phyloP scores from a whole-genome alignment of 2,797 vertebrate genomes.

The Pelochelys cantorii region DNA sequence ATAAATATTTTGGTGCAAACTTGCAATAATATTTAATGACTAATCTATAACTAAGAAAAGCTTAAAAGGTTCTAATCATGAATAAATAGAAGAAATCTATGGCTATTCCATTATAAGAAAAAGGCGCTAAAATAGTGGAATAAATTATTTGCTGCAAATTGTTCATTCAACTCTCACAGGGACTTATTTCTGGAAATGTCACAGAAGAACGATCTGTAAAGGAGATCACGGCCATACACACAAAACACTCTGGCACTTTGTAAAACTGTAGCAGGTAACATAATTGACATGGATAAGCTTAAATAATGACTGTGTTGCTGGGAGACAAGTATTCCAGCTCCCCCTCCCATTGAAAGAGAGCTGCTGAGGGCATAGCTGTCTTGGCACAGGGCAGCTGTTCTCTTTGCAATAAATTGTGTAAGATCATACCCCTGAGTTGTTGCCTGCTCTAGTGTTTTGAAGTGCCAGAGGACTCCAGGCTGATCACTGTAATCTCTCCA shows the following conservation, averaged over 20 bases:
- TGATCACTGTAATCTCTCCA: background rate
- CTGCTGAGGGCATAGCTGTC: background rate
- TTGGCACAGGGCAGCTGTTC: background rate
- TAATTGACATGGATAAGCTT: background rate
- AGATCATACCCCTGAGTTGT: background rate
- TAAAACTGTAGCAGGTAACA: background rate
- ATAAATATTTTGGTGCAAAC: background rate
- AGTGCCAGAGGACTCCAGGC: background rate
- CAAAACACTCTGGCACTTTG: background rate
- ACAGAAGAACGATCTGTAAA: background rate
- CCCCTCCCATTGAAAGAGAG: background rate
- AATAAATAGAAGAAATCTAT: background rate
- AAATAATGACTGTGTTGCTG: background rate
- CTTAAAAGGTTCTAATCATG: background rate
- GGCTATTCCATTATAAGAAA: background rate
- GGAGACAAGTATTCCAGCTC: background rate
- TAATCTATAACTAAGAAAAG: background rate
- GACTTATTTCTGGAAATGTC: background rate
- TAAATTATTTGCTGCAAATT: background rate
- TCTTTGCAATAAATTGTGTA: background rate
- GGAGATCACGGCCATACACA: background rate
- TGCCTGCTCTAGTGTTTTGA: background rate
- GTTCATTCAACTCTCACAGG: background rate
- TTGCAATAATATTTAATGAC: background rate
- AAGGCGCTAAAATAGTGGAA: background rate